These are phyloP conservation scores for Novumbra hubbsi DNA, from an alignment of 2,797 vertebrate genomes.

Conservation along the genomic window DNA sequence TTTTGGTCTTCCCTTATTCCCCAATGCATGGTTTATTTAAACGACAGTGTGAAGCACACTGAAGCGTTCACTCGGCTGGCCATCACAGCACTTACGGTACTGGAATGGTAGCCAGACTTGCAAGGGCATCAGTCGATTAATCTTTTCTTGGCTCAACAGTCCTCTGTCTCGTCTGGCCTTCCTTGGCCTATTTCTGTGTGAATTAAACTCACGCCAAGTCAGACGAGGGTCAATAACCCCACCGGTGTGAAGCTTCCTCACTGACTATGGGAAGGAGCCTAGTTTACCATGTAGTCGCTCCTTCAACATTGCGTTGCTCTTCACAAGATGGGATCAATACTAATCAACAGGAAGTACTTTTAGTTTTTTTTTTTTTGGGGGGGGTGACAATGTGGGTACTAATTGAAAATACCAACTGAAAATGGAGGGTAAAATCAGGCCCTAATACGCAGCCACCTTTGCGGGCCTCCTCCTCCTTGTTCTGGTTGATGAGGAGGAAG, in stretches of 20 bases:
- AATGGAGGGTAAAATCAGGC: background rate
- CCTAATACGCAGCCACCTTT: constrained; percentile 70
- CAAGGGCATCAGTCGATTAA: constrained; percentile 35
- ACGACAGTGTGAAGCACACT: background rate
- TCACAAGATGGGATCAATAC: too few species aligned
- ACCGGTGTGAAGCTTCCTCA: background rate
- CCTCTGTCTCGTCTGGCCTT: constrained; percentile 3
- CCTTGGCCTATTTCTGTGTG: background rate
- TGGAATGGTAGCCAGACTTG: constrained; percentile 42
- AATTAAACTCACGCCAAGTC: background rate
- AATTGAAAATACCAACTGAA: background rate
- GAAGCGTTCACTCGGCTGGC: background rate
- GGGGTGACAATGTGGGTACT: too few species aligned
- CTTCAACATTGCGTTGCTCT: too few species aligned
- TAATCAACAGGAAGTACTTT: too few species aligned
- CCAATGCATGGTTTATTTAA: background rate
- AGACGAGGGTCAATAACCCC: background rate
- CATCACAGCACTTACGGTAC: background rate
- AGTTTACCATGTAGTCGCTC: too few species aligned
- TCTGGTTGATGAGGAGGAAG: constrained; percentile 85
- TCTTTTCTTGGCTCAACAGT: constrained; percentile 18
- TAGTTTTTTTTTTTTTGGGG: too few species aligned
- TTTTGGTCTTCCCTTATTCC: background rate
- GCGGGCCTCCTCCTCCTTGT: constrained; percentile 82
- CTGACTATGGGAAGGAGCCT: background rate